These are phyloP conservation scores for Suillia variegata DNA, from an alignment of 2,888 invertebrate species.

Conservation along the genomic window DNA sequence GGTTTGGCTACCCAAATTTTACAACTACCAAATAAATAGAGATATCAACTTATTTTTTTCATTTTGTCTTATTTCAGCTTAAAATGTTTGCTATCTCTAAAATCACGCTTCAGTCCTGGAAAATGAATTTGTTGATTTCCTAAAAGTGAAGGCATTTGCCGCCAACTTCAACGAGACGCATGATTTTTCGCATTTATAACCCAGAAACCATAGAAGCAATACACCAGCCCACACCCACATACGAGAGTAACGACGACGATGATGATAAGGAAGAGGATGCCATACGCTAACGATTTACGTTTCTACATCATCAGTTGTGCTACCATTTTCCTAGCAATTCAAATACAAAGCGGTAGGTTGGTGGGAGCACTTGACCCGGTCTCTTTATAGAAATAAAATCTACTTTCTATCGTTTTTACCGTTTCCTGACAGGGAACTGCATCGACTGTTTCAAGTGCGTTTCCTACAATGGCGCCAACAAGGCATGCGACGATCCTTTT, in stretches of 20 bases:
- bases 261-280: too few relatives aligned
- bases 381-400: neutral
- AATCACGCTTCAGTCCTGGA: neutral
- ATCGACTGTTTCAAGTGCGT: conserved; percentile 98
- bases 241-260: too few relatives aligned
- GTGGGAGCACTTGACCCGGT: neutral
- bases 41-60: neutral
- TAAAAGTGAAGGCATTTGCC: neutral
- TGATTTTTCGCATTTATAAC: too few relatives aligned
- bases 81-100: neutral
- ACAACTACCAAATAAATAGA: too few relatives aligned
- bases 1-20: too few relatives aligned
- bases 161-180: too few relatives aligned
- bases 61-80: neutral
- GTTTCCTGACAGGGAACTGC: conserved; percentile 61
- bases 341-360: conserved; percentile 3
- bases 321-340: conserved; percentile 13
- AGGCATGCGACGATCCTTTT: conserved; percentile 92
- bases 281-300: conserved; percentile 5
- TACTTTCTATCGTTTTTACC: too few relatives aligned
- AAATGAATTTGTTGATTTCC: neutral
- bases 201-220: neutral
- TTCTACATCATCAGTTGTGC: conserved; percentile 8
- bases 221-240: neutral
- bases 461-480: conserved; percentile 85